Conservation (phyloP, 2,113 vertebrate genomes). For the Bubo scandiacus region DNA sequence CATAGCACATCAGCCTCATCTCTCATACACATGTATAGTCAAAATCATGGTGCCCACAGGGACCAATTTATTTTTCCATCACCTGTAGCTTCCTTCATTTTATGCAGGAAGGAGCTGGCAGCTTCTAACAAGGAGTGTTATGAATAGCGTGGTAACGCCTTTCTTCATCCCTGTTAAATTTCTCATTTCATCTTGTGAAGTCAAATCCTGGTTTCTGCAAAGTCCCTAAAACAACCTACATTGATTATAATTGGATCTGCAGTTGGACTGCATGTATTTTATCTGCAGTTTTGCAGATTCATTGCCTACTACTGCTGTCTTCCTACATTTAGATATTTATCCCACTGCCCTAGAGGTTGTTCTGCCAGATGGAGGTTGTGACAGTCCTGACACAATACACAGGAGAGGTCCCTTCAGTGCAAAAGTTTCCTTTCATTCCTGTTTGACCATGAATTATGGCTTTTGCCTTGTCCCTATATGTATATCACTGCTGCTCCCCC, state of each 20-base stretch:
- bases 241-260: conserved; percentile 42
- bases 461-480: not conserved
- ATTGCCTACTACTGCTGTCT: not conserved
- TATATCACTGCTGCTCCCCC: not conserved
- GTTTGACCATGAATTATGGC: not conserved
- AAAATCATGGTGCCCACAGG: conserved; percentile 56
- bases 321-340: not conserved
- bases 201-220: conserved; percentile 39
- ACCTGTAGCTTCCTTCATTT: conserved; percentile 69
- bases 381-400: not conserved
- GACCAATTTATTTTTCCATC: conserved; percentile 78
- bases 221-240: conserved; percentile 44
- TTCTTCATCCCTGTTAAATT: conserved; percentile 50
- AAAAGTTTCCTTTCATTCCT: not conserved
- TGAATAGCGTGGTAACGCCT: conserved; percentile 48
- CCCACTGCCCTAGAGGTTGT: not conserved
- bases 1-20: conserved; percentile 20
- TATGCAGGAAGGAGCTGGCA: conserved; percentile 54
- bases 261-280: not conserved
- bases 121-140: conserved; percentile 37
- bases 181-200: conserved; percentile 55
- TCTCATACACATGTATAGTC: conserved; percentile 35
- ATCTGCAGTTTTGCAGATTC: not conserved
- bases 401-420: not conserved
- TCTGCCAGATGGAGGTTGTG: conserved; percentile 5